phyloP scores from a whole-genome alignment of 2,888 invertebrate genomes.

The Nesidiocoris tenuis region DNA sequence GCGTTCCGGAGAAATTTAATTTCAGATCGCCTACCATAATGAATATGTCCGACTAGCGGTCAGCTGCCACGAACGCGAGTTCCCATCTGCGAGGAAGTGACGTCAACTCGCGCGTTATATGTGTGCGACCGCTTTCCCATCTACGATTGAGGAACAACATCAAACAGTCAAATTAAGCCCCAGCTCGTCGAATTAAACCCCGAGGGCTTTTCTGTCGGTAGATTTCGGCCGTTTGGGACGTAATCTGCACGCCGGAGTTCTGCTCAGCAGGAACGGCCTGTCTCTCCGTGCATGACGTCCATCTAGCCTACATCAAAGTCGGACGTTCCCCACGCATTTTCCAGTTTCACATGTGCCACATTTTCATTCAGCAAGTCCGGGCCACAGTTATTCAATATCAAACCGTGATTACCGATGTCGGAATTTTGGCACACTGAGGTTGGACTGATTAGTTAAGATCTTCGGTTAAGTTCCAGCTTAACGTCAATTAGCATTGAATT shows the following conservation, averaged over 20 bases:
- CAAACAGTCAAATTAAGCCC: conserved; percentile 12
- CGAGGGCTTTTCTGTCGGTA: neutral
- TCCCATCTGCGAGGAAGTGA: too few species aligned
- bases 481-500: too few species aligned
- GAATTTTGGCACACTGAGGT: too few species aligned
- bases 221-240: neutral
- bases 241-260: neutral
- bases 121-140: too few species aligned
- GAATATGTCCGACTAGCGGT: too few species aligned
- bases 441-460: too few species aligned
- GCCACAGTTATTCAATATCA: neutral
- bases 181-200: neutral
- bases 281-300: neutral
- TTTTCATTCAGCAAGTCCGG: neutral
- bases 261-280: neutral
- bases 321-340: neutral
- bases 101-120: too few species aligned
- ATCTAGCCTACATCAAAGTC: neutral
- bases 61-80: too few species aligned
- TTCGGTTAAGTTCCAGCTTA: too few species aligned
- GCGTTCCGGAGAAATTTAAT: too few species aligned
- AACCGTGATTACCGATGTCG: neutral
- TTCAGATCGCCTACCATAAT: too few species aligned
- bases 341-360: neutral
- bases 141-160: neutral